A percentile compares a stretch with the other conserved stretches of the same genome.
Evolutionary conservation across 2,888 invertebrate genomes (phyloP).

Genomic region (Chymomyza amoena): DNA sequence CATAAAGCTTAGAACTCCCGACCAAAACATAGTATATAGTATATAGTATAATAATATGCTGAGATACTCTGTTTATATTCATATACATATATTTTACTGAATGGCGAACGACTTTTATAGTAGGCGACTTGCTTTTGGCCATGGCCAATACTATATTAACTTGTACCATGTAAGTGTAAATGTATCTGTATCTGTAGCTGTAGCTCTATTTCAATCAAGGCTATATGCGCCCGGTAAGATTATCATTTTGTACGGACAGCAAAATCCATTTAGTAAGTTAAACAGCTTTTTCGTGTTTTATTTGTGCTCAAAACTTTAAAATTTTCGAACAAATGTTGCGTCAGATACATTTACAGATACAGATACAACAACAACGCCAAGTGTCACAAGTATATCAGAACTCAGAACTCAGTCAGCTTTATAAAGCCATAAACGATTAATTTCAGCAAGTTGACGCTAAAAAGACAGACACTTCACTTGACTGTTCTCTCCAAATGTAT

Average conservation of each 20-base stretch:
- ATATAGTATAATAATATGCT: neutral
- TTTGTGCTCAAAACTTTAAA: constrained; percentile 19
- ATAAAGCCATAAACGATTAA: constrained; percentile 44
- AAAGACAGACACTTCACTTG: constrained; percentile 27
- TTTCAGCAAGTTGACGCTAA: constrained; percentile 40
- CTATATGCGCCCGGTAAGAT: constrained; percentile 15
- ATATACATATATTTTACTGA: neutral
- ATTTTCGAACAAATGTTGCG: neutral
- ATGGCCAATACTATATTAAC: constrained; percentile 66
- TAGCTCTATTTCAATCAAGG: neutral
- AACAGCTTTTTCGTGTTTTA: constrained; percentile 52
- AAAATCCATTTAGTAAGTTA: constrained; percentile 59
- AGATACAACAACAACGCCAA: too few species aligned
- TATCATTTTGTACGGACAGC: constrained; percentile 31
- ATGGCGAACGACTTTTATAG: constrained; percentile 25
- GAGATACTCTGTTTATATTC: neutral
- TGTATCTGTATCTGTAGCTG: too few species aligned
- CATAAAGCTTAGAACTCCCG: neutral
- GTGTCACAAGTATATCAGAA: constrained; percentile 36
- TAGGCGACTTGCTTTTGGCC: constrained; percentile 62
- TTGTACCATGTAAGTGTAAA: constrained; percentile 35
- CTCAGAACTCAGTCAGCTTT: constrained; percentile 4
- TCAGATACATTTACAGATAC: too few species aligned
- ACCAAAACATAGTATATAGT: neutral
- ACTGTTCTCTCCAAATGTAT: neutral